Evolutionary conservation across 64 coral and sea anemone species (phyloP).

Genomic region (Actinia tenebrosa): DNA sequence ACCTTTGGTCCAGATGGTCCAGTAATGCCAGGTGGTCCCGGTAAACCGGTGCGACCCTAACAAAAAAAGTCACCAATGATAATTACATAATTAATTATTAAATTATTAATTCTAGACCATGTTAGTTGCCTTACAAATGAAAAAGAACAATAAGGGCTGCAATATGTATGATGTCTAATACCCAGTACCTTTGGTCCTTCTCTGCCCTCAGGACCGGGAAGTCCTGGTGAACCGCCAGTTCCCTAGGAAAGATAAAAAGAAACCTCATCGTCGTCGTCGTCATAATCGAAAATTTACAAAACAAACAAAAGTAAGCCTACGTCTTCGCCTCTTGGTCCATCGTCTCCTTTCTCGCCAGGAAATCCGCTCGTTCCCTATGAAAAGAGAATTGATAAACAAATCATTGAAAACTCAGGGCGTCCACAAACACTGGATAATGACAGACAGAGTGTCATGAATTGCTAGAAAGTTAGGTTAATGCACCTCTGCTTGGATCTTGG

Average conservation of each 20-base stretch:
- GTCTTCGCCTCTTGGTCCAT: constrained; percentile 54
- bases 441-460: no score
- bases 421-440: no score
- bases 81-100: no score
- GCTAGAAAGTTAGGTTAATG: no score
- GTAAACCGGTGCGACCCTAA: constrained; percentile 44
- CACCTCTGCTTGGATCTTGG: no score
- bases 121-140: no score
- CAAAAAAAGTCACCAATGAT: not conserved
- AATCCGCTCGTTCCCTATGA: constrained; percentile 23
- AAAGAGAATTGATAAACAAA: not conserved
- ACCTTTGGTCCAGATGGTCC: constrained; percentile 59
- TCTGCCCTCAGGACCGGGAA: constrained; percentile 22
- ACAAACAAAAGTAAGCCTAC: not conserved
- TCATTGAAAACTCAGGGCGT: no score
- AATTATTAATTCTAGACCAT: no score
- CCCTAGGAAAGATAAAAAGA: constrained; percentile 11
- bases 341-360: constrained; percentile 43
- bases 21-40: constrained; percentile 28
- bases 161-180: not conserved
- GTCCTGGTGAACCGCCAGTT: constrained; percentile 12
- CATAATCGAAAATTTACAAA: no score
- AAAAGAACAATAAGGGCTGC: no score
- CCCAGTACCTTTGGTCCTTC: constrained; percentile 53
- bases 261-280: not conserved